These are phyloP conservation scores for Phrynosoma blainvillii DNA, from an alignment of 2,113 vertebrate species.

Conservation along the genomic window DNA sequence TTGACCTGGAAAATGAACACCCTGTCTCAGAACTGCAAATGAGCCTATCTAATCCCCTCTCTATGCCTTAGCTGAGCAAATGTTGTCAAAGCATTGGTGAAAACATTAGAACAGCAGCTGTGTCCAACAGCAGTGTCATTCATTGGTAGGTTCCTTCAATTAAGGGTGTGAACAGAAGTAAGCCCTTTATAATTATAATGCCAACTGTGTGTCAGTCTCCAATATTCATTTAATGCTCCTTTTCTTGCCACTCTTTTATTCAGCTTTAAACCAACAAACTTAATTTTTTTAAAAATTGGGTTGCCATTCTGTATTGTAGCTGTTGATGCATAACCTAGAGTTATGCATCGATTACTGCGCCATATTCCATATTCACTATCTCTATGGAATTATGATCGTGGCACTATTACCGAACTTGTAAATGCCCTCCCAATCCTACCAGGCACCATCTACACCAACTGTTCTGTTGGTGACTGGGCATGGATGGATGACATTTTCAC, in stretches of 20 bases:
- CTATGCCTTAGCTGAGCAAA: background rate
- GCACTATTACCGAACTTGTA: too few species aligned
- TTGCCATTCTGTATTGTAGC: too few species aligned
- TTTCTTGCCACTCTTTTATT: background rate
- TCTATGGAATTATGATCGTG: too few species aligned
- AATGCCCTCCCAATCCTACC: too few species aligned
- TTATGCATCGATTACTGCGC: too few species aligned
- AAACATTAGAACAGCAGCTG: background rate
- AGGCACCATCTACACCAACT: too few species aligned
- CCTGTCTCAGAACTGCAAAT: background rate
- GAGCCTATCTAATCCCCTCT: background rate
- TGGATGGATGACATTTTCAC: too few species aligned
- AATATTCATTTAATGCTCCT: background rate
- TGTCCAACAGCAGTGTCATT: accelerated
- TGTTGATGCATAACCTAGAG: too few species aligned
- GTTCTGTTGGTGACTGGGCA: too few species aligned
- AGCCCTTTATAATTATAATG: background rate
- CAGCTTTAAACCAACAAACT: background rate
- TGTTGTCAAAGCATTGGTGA: background rate
- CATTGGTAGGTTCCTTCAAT: background rate
- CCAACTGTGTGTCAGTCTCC: background rate
- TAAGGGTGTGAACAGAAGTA: background rate
- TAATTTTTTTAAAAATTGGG: background rate
- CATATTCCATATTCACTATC: too few species aligned
- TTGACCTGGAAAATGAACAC: background rate